Evolutionary conservation across 2,888 invertebrate genomes (phyloP).

Genomic region (Petrolisthes manimaculis): DNA sequence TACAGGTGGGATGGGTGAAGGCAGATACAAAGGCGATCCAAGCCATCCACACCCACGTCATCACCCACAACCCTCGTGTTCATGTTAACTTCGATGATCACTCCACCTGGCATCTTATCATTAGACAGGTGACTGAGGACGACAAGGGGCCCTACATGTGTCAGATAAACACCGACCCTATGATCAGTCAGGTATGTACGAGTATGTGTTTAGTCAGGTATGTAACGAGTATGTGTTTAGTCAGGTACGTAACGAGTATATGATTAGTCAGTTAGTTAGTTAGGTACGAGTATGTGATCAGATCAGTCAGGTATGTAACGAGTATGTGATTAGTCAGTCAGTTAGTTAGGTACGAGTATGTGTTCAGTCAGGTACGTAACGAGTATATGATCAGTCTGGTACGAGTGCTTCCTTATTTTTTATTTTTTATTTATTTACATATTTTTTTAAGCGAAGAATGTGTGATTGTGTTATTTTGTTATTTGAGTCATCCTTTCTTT

Average conservation of each 20-base stretch:
- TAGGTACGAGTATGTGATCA: neutral
- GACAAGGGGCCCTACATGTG: slow-evolving; percentile 95
- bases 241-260: neutral
- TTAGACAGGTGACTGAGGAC: slow-evolving; percentile 87
- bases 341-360: too few relatives aligned
- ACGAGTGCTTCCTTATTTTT: too few relatives aligned
- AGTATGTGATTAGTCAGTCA: neutral
- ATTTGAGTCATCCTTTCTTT: too few relatives aligned
- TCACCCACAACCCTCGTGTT: slow-evolving; percentile 90
- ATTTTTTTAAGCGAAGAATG: too few relatives aligned
- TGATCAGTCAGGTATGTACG: slow-evolving; percentile 87
- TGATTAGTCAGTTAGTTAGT: neutral
- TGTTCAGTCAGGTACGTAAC: too few relatives aligned
- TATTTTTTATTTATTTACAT: too few relatives aligned
- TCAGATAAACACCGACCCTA: slow-evolving; percentile 93
- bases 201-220: too few relatives aligned
- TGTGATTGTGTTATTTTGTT: too few relatives aligned
- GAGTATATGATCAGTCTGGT: too few relatives aligned
- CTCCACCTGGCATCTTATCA: slow-evolving; percentile 90
- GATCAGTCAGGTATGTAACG: neutral
- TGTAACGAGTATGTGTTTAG: neutral
- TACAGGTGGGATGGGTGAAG: slow-evolving; percentile 93
- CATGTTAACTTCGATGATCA: slow-evolving; percentile 88
- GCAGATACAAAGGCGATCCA: slow-evolving; percentile 93
- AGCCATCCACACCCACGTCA: slow-evolving; percentile 91